Evolutionary conservation across 2,888 invertebrate species (phyloP), one percentile per base, ranked within the genome.

Genomic region (Cheilosia vernalis): DNA sequence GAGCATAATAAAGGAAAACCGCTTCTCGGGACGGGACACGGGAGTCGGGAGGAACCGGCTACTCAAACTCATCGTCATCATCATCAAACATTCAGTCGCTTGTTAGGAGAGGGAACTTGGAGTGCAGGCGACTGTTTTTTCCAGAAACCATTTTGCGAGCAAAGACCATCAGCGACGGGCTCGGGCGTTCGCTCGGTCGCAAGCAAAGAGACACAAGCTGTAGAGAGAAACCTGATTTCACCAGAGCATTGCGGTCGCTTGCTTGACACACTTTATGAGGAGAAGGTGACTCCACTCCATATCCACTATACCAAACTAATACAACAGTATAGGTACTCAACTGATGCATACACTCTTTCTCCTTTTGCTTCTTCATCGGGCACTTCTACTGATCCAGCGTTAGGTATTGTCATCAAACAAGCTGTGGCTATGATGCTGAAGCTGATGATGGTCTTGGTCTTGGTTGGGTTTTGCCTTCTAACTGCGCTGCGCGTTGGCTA

Each of bases 241-340:
- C 85, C 85, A 77, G 76, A 77, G 80, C 80, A 81, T 85, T 85
- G 85, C 85, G 85, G 85, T 85, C 81, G 85, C 81, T 81, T 85
- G 85, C 81, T 81, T 85, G 85, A 85, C 85, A 85, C 81, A 85
- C 85, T 81, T 85, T 85, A 81, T 77, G 81, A 67, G 72, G 72
- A 85, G 85, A 85, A 85, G 81, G 85, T 85, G 72, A 80, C 85
- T 85, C 37, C 37, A 13, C 37, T 47, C 47, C 19, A 47, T 19
- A n/a, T 66, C 81, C 51, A 81, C 76, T 63, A 55, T 56, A 56
- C 56, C 19, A 44, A 21, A 19, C 56, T 37, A 37, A 33, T 33
- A 10, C 56, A 53, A 27, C 3, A 56, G 9, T 21, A 44, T 3
- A n/a, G n/a, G n/a, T n/a, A 19, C 42, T 27, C 42, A 37, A 37